Base-by-base conservation (phyloP, 2,888 invertebrate species). In the Pandemis corylana region DNA sequence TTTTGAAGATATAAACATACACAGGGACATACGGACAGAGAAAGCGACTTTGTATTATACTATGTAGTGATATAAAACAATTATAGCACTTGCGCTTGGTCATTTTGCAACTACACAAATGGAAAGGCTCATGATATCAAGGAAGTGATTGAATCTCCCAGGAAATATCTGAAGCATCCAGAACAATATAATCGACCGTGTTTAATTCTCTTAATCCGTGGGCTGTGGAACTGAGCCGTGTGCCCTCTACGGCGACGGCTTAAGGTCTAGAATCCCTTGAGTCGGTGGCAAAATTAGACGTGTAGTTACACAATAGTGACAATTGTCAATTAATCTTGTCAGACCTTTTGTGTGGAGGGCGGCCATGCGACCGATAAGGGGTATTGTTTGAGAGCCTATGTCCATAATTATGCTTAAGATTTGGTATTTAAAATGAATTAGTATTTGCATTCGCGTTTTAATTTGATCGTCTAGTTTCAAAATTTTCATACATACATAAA, bases 251-350 rank as follows among this genome's bases (percentile, higher is more conserved):
- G 9, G 59, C 5, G 28, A 13, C n/a, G 15, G 1, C n/a, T 62
- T 69, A 70, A 70, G 59, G 51, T 28, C 44, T 59, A 70, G 59
- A 74, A 15, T 74, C 51, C 56, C 51, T 9, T 13, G 15, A 53
- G 49, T 53, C 49, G 44, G 49, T 13, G 13, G n/a, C 44, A 61
- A 66, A 70, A 66, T 70, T 51, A 74, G 49, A 59, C 59, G 68
- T 51, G 67, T n/a, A 70, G n/a, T n/a, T 41, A 76, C 68, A 78
- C 78, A 78, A 77, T 76, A 65, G 72, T 65, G 69, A 67, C 78
- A 76, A 78, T 78, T 78, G 78, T 69, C 75, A 71, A 78, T 77
- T 77, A 77, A 77, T 78, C 78, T 77, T 77, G 59, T 49, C 73
- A 46, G 59, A 53, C 62, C 68, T 64, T 76, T 70, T 71, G 74